phyloP scores from a whole-genome alignment of 2,113 vertebrate species.

The Anolis sagrei region DNA sequence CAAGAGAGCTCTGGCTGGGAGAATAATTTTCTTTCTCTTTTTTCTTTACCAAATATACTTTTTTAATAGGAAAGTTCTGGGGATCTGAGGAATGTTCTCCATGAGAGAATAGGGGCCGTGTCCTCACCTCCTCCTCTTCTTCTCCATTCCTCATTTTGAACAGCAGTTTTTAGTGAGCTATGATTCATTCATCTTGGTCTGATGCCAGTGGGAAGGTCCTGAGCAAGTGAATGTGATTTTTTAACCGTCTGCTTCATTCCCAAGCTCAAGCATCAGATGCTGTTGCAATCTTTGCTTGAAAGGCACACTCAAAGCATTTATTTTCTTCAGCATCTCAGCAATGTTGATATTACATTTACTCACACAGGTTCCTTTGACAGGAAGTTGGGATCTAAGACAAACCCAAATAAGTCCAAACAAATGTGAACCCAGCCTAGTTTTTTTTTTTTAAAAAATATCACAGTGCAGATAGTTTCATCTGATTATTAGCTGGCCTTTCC shows the following conservation, averaged over 20 bases:
- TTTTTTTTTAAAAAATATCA: background rate
- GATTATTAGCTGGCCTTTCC: constrained; percentile 36
- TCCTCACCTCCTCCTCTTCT: background rate
- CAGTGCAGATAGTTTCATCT: fast-evolving
- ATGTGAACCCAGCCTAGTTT: background rate
- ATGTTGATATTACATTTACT: constrained; percentile 12
- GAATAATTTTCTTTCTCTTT: background rate
- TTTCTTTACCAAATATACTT: background rate
- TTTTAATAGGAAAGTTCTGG: background rate
- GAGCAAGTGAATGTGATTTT: constrained; percentile 6
- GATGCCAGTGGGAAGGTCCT: background rate
- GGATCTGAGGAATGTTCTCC: background rate
- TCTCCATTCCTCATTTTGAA: background rate
- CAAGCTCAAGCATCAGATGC: background rate
- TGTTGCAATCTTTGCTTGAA: constrained; percentile 2
- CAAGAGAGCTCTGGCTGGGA: background rate
- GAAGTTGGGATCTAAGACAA: background rate
- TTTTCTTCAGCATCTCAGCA: constrained; percentile 3
- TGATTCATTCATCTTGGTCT: constrained; percentile 15
- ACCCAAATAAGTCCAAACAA: constrained; percentile 16
- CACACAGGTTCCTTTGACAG: background rate
- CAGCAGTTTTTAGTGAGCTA: background rate
- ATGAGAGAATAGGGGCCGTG: background rate
- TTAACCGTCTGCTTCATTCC: background rate
- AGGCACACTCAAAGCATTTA: background rate